Percentiles rank a stretch among this genome's conserved stretches.
Conservation (phyloP, 2,113 vertebrate species). For the Paracanthobrama guichenoti region DNA sequence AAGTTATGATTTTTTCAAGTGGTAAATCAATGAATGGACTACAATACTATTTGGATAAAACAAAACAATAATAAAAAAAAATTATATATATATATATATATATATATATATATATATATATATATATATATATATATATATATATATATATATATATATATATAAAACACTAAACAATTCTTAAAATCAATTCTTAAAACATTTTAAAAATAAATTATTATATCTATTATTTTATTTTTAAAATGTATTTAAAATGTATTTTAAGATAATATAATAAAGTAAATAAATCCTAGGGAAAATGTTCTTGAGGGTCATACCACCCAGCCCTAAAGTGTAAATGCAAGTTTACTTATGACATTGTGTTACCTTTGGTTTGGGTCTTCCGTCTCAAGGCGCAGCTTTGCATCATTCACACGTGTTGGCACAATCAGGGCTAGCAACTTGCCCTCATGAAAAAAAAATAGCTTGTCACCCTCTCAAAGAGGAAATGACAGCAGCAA, state of each 20-base stretch:
- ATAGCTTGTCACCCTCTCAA: slow-evolving; percentile 67
- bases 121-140: too few species aligned
- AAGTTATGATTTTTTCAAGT: neutral
- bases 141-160: too few species aligned
- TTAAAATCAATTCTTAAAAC: too few species aligned
- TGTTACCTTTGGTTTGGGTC: neutral
- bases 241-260: too few species aligned
- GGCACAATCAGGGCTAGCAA: neutral
- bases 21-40: neutral
- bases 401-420: neutral
- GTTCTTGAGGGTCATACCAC: too few species aligned
- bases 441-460: slow-evolving; percentile 68
- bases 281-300: too few species aligned
- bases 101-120: too few species aligned
- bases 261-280: too few species aligned
- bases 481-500: slow-evolving; percentile 82
- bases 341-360: neutral
- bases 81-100: too few species aligned
- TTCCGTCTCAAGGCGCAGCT: neutral
- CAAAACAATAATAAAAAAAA: neutral
- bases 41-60: neutral
- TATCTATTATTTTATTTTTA: too few species aligned
- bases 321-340: neutral
- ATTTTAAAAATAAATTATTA: too few species aligned
- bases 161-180: too few species aligned